Evolutionary conservation across 2,888 invertebrate genomes (phyloP), one percentile per base, ranked within the genome.

Genomic region (Tetragonula carbonaria): DNA sequence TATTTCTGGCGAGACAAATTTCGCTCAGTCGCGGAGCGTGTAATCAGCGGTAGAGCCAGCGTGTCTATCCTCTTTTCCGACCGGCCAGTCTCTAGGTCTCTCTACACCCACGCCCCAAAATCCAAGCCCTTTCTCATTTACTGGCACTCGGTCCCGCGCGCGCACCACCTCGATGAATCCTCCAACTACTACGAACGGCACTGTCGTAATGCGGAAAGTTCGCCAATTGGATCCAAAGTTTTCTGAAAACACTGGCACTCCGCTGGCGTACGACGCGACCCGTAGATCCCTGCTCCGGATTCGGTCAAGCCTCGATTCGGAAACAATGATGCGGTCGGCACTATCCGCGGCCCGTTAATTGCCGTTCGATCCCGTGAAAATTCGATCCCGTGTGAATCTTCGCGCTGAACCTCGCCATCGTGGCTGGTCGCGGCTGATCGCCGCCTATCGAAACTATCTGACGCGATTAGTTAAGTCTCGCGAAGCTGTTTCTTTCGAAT

Each of bases 181-280:
- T 80, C 89, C 62, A 86, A 86, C 88, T 78, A 38, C 88, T 78
- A 38, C 87, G 73, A 75, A 66, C 80, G 45, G 90, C 89, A 91
- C 91, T 92, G 91, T 92, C 88, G 89, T 92, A 92, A 92, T 92
- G 88, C 89, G 86, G 87, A 92, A 92, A 92, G 92, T 92, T 92
- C 87, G 87, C 84, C 88, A 91, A 92, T 92, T 91, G 92, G 88
- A 91, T 91, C 87, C 79, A 83, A 92, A 92, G 91, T 92, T 93
- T 92, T 91, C 90, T 84, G 89, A 90, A 92, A 91, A 92, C 91
- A 91, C 18, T 16, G 23, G 2, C 28, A 16, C 59, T 21, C 14
- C 21, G 18, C 23, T 28, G 23, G 23, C 6, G n/a, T 21, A 21
- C 51, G 28, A 21, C 14, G 53, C 4, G 45, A 45, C 13, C 70